These are phyloP conservation scores for Acronicta aceris DNA, from an alignment of 2,888 invertebrate genomes.

Conservation along the genomic window DNA sequence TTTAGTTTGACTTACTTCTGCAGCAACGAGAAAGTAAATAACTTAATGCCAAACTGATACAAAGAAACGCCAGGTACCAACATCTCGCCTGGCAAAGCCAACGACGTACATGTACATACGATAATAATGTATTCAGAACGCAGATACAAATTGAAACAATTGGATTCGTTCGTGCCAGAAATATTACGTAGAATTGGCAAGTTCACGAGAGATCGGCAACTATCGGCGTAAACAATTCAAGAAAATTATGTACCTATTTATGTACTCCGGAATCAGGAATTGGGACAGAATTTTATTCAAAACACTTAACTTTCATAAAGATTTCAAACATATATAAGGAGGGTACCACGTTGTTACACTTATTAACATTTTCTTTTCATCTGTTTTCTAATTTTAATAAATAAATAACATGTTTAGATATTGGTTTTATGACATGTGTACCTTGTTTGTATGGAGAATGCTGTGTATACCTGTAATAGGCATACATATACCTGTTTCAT, in stretches of 20 bases:
- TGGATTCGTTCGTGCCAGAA: conserved; percentile 57
- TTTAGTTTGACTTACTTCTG: no score
- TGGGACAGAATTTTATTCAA: neutral
- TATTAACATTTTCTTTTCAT: no score
- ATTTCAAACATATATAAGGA: no score
- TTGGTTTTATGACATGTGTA: no score
- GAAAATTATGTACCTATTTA: conserved; percentile 22
- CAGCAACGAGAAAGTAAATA: neutral
- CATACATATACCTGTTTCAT: no score
- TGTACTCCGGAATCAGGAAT: conserved; percentile 10
- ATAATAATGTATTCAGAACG: conserved; percentile 59
- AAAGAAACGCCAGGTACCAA: conserved; percentile 20
- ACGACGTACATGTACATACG: conserved; percentile 11
- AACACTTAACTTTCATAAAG: no score
- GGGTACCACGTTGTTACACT: no score
- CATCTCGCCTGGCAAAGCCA: conserved; percentile 13
- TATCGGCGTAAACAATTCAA: conserved; percentile 16
- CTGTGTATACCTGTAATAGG: no score
- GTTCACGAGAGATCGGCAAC: conserved; percentile 28
- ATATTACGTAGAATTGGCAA: conserved; percentile 46
- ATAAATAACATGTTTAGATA: no score
- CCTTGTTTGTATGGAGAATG: no score
- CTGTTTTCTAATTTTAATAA: no score
- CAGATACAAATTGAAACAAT: conserved; percentile 60
- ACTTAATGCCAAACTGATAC: neutral